Percentiles rank a stretch among this genome's conserved stretches.
phyloP scores from a whole-genome alignment of 1,140 invertebrate species.

The Cherax quadricarinatus region DNA sequence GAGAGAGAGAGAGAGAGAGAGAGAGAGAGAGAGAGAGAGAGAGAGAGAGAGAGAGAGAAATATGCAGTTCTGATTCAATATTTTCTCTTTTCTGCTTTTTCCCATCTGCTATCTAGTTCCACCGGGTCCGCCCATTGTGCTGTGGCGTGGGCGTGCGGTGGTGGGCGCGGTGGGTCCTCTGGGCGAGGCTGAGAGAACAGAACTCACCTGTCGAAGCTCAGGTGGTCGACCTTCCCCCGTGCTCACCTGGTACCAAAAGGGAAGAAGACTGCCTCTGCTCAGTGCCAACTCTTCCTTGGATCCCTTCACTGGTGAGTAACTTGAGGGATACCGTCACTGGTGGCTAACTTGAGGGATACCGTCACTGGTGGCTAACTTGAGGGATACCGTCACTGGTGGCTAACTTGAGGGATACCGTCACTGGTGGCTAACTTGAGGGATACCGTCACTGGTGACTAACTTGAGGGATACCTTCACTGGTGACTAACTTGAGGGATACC shows the following conservation, averaged over 20 bases:
- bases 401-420: too few species aligned
- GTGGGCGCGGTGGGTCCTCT: slow-evolving; percentile 76
- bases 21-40: slow-evolving; percentile 29
- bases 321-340: background rate
- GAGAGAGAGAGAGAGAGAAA: background rate
- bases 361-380: too few species aligned
- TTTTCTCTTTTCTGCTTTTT: too few species aligned
- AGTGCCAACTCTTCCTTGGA: slow-evolving; percentile 32
- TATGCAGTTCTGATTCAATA: too few species aligned
- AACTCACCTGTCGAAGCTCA: slow-evolving; percentile 76
- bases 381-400: too few species aligned
- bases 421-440: too few species aligned
- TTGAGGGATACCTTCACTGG: too few species aligned
- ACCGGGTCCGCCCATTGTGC: slow-evolving; percentile 76
- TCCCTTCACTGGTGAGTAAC: slow-evolving; percentile 35
- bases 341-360: too few species aligned
- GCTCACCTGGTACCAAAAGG: slow-evolving; percentile 82
- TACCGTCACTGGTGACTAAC: too few species aligned
- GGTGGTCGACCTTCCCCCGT: slow-evolving; percentile 76
- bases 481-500: too few species aligned
- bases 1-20: slow-evolving; percentile 19
- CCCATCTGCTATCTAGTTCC: slow-evolving; percentile 56
- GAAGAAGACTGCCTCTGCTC: slow-evolving; percentile 81
- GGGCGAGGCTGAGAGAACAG: slow-evolving; percentile 73
- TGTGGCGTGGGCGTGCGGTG: slow-evolving; percentile 74